These are phyloP conservation scores for Oreochromis aureus DNA, from an alignment of 2,113 vertebrate genomes.

Conservation along the genomic window DNA sequence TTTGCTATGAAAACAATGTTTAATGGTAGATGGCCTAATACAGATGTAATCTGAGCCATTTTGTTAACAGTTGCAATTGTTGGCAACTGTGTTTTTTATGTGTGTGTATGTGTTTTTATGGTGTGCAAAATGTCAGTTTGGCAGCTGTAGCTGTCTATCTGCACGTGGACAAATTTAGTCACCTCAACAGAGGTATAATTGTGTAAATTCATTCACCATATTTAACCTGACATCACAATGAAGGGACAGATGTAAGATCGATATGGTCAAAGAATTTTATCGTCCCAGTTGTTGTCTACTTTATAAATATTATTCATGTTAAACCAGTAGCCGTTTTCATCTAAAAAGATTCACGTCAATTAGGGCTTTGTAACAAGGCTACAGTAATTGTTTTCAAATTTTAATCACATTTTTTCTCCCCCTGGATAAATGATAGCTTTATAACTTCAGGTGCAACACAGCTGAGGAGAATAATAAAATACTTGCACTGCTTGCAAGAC, in stretches of 20 bases:
- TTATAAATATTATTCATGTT: background rate
- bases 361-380: background rate
- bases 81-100: background rate
- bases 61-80: background rate
- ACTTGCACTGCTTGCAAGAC: background rate
- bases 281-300: background rate
- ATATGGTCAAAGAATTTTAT: background rate
- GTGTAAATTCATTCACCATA: background rate
- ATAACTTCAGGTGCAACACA: background rate
- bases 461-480: background rate
- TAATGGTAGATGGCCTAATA: background rate
- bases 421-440: background rate
- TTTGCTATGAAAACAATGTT: background rate
- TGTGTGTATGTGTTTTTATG: background rate
- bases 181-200: background rate
- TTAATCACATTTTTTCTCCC: background rate
- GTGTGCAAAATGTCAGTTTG: background rate
- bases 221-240: background rate
- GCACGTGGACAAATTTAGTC: background rate
- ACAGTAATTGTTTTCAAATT: background rate
- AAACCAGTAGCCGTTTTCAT: background rate
- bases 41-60: background rate
- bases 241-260: background rate
- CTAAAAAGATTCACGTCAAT: background rate
- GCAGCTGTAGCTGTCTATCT: background rate